phyloP scores from a whole-genome alignment of 2,888 invertebrate genomes.

The Microdon myrmicae region DNA sequence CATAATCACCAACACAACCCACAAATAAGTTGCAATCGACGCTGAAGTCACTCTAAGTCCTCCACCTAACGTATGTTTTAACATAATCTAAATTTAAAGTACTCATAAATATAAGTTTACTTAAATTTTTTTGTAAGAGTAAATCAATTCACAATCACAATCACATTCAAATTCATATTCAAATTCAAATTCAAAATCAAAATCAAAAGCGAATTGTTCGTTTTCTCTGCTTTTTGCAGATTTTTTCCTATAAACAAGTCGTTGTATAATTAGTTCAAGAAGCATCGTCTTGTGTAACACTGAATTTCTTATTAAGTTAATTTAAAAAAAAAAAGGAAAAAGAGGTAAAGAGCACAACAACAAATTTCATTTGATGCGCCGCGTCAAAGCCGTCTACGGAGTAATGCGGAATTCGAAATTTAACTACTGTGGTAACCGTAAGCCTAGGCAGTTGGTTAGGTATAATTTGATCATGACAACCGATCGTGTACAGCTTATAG shows the following conservation, averaged over 20 bases:
- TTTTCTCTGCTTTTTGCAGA: too few species aligned
- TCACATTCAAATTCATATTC: neutral
- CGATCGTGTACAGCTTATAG: constrained; percentile 29
- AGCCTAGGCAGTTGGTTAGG: constrained; percentile 24
- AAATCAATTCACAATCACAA: too few species aligned
- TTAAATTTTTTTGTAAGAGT: too few species aligned
- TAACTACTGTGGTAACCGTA: constrained; percentile 25
- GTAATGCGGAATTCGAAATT: constrained; percentile 41
- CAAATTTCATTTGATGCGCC: constrained; percentile 48
- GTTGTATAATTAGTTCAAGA: constrained; percentile 37
- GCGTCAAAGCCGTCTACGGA: constrained; percentile 39
- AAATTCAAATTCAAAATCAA: constrained; percentile 12
- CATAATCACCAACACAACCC: constrained; percentile 57
- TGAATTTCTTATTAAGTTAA: constrained; percentile 50
- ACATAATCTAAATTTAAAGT: constrained; percentile 35
- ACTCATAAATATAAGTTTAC: constrained; percentile 5
- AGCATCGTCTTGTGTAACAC: constrained; percentile 46
- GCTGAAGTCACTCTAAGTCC: constrained; percentile 48
- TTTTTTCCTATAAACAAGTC: constrained; percentile 30
- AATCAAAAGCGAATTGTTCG: constrained; percentile 15
- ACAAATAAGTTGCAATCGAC: constrained; percentile 54
- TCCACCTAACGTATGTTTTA: constrained; percentile 45
- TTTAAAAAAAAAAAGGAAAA: too few species aligned
- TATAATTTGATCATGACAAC: constrained; percentile 33
- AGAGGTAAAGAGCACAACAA: too few species aligned